Evolutionary conservation across 2,888 invertebrate genomes (phyloP).

Genomic region (Argyresthia goedartella): DNA sequence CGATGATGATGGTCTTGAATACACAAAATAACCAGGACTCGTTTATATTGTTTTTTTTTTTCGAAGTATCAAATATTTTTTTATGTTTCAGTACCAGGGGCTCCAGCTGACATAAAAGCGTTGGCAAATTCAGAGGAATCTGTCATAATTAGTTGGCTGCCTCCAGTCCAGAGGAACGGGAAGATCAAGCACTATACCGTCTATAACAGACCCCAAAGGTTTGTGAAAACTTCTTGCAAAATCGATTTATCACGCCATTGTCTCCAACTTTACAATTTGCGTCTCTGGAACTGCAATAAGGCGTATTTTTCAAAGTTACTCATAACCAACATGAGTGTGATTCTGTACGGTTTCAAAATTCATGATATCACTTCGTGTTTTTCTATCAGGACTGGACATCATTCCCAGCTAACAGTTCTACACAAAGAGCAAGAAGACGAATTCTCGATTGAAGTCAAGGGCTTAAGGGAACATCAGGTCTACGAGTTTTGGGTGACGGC

Average conservation of each 20-base stretch:
- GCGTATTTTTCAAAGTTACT: no score
- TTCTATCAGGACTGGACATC: constrained; percentile 42
- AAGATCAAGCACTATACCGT: constrained; percentile 86
- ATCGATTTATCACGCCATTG: no score
- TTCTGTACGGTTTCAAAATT: no score
- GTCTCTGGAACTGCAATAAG: no score
- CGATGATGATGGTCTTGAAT: no score
- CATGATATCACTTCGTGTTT: no score
- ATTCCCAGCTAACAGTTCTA: constrained; percentile 38
- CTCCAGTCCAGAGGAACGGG: constrained; percentile 85
- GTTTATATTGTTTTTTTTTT: no score
- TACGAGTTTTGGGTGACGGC: constrained; percentile 93
- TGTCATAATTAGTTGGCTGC: constrained; percentile 87
- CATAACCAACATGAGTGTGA: no score
- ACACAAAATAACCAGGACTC: no score
- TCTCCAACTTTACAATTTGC: no score
- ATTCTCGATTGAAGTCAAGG: constrained; percentile 73
- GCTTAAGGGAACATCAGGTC: constrained; percentile 76
- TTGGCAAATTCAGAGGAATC: constrained; percentile 83
- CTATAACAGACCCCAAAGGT: constrained; percentile 75
- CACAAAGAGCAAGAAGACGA: constrained; percentile 36
- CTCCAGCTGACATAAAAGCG: constrained; percentile 87
- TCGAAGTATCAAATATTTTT: not conserved
- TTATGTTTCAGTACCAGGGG: constrained; percentile 77
- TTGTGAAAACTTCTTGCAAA: no score